Conservation (phyloP, 1,140 invertebrate species). For the Asobara japonica region DNA sequence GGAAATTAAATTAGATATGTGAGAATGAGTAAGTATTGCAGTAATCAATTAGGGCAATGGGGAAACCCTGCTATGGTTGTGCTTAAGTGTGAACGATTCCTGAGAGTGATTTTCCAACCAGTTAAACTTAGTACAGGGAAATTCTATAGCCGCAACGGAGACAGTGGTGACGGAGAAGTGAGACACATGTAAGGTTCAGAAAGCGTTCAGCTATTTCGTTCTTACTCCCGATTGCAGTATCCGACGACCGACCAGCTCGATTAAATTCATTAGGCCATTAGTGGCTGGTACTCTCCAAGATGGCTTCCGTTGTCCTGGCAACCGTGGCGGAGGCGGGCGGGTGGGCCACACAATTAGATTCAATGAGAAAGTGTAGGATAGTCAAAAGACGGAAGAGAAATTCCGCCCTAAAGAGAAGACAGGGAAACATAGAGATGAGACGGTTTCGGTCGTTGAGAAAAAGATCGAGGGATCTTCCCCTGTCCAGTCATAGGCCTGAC, state of each 20-base stretch:
- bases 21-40: too few relatives aligned
- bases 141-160: not conserved
- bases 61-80: too few relatives aligned
- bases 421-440: not conserved
- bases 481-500: too few relatives aligned
- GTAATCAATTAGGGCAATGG: too few relatives aligned
- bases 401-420: not conserved
- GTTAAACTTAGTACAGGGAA: not conserved
- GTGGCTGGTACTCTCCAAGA: constrained; percentile 68
- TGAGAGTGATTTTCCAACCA: not conserved
- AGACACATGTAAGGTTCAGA: not conserved
- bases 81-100: too few relatives aligned
- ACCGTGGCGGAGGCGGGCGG: constrained; percentile 48
- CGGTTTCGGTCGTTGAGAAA: not conserved
- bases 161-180: not conserved
- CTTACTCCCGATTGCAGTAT: not conserved
- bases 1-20: too few relatives aligned
- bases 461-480: constrained; percentile 6
- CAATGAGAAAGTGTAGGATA: constrained; percentile 49
- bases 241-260: constrained; percentile 55
- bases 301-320: constrained; percentile 66
- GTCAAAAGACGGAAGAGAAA: constrained; percentile 29
- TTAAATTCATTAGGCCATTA: constrained; percentile 70
- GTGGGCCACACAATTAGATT: constrained; percentile 56
- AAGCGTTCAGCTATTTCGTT: not conserved